These are phyloP conservation scores for Microhierax caerulescens DNA, from an alignment of 2,797 vertebrate species.

Conservation along the genomic window DNA sequence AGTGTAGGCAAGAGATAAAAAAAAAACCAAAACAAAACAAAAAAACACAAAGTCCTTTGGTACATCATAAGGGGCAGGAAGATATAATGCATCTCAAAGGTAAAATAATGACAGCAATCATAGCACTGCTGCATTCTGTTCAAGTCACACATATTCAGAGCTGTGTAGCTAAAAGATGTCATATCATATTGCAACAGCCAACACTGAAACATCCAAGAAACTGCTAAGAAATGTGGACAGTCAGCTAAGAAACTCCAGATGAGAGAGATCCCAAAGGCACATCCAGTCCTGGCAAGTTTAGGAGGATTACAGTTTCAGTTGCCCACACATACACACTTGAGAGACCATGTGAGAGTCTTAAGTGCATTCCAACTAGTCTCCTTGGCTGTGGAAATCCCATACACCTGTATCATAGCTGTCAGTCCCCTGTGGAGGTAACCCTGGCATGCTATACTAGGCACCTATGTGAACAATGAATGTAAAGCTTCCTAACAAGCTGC, in stretches of 20 bases:
- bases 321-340: background rate
- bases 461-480: background rate
- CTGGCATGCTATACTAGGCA: background rate
- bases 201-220: background rate
- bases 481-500: background rate
- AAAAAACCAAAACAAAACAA: background rate
- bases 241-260: background rate
- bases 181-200: background rate
- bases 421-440: background rate
- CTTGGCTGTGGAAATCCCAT: background rate
- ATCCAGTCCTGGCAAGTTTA: background rate
- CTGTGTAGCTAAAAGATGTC: background rate
- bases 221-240: background rate
- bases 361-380: background rate
- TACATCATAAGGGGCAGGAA: background rate
- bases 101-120: background rate
- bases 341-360: background rate
- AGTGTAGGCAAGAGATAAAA: background rate
- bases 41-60: background rate
- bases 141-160: background rate
- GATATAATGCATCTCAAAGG: background rate
- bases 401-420: background rate
- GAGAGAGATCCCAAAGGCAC: background rate
- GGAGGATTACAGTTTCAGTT: background rate
- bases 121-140: background rate